These are phyloP conservation scores for Hemibagrus wyckioides DNA, from an alignment of 2,113 vertebrate species.

Conservation along the genomic window DNA sequence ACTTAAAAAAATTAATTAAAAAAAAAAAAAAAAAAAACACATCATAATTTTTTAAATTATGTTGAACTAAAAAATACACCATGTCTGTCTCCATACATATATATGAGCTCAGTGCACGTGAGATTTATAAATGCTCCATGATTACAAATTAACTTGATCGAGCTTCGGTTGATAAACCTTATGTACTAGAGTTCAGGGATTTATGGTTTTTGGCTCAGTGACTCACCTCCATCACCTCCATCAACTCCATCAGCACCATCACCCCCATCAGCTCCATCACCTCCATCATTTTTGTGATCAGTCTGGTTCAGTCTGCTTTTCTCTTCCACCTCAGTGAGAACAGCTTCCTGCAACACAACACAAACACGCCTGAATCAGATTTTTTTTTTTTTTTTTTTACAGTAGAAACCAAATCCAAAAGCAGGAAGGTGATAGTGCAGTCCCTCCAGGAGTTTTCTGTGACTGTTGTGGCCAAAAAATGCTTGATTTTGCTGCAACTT, in stretches of 20 bases:
- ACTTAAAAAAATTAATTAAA: background rate
- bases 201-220: background rate
- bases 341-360: conserved; percentile 32
- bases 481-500: too few species aligned
- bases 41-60: background rate
- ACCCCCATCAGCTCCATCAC: too few species aligned
- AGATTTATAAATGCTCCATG: too few species aligned
- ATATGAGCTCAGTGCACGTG: too few species aligned
- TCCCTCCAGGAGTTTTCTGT: too few species aligned
- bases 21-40: background rate
- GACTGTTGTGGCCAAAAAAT: too few species aligned
- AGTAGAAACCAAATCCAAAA: background rate
- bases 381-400: background rate
- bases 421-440: too few species aligned
- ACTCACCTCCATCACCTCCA: conserved; percentile 46
- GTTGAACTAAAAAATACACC: background rate
- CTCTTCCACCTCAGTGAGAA: conserved; percentile 4
- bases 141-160: background rate
- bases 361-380: background rate
- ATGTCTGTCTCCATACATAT: background rate
- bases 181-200: background rate
- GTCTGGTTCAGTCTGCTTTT: conserved; percentile 1
- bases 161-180: too few species aligned
- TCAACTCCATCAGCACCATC: too few species aligned
- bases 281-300: background rate